phyloP scores from a whole-genome alignment of 1,140 invertebrate genomes.

The Drosophila albomicans region DNA sequence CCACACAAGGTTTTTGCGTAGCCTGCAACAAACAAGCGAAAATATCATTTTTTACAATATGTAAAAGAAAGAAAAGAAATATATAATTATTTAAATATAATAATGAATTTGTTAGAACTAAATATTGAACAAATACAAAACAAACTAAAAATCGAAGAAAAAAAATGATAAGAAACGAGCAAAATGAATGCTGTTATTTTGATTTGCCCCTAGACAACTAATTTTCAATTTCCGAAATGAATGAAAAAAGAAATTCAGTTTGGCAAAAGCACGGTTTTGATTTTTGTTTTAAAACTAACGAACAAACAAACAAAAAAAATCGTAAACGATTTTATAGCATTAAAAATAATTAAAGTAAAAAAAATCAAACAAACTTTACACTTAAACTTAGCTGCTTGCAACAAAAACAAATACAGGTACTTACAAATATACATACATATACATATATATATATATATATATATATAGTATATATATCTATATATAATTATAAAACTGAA shows the following conservation, averaged over 20 bases:
- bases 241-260: conserved; percentile 26
- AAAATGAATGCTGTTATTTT: conserved; percentile 57
- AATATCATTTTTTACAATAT: conserved; percentile 77
- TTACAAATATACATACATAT: conserved; percentile 75
- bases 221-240: conserved; percentile 21
- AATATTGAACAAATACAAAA: conserved; percentile 44
- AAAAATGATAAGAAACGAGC: conserved; percentile 7
- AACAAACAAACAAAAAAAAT: conserved; percentile 52
- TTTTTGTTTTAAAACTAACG: conserved; percentile 22
- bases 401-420: conserved; percentile 82
- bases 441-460: conserved; percentile 61
- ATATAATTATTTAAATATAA: conserved; percentile 47
- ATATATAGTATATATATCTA: conserved; percentile 47
- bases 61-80: conserved; percentile 55
- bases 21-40: conserved; percentile 60
- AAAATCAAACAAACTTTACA: conserved; percentile 76
- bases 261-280: conserved; percentile 26
- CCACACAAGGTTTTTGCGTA: conserved; percentile 59
- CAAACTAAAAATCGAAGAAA: conserved; percentile 43
- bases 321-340: conserved; percentile 77
- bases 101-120: conserved; percentile 76
- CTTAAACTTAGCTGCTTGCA: conserved; percentile 81
- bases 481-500: conserved; percentile 49
- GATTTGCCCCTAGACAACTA: conserved; percentile 52
- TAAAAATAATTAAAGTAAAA: conserved; percentile 52